Evolutionary conservation across 2,797 vertebrate species (phyloP).

Genomic region (Emys orbicularis): DNA sequence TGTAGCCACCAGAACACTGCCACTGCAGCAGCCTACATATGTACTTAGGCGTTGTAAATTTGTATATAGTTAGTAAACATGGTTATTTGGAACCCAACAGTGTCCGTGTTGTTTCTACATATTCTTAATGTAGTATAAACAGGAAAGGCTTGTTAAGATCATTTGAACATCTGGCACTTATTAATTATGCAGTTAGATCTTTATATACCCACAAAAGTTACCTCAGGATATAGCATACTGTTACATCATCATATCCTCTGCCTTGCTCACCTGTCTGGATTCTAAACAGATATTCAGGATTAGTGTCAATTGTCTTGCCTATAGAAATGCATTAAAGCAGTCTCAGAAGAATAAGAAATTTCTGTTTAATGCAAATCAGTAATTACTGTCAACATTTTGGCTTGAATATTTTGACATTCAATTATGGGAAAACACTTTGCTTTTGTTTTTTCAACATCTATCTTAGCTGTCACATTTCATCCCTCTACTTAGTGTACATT

Average conservation of each 20-base stretch:
- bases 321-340: neutral
- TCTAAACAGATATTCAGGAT: neutral
- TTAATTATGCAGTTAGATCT: neutral
- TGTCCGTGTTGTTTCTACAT: neutral
- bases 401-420: neutral
- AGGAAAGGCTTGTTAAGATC: neutral
- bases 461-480: neutral
- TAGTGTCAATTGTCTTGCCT: neutral
- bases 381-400: neutral
- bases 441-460: neutral
- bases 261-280: fast-evolving
- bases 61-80: neutral
- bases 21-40: fast-evolving
- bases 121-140: neutral
- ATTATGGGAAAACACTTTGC: fast-evolving
- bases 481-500: neutral
- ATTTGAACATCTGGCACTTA: neutral
- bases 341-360: neutral
- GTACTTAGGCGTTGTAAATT: neutral
- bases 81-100: neutral
- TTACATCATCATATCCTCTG: neutral
- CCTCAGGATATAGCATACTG: fast-evolving
- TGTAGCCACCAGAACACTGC: neutral
- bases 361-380: neutral
- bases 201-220: neutral